These are phyloP conservation scores for Aegithalos caudatus DNA, from an alignment of 2,113 vertebrate species.

Conservation along the genomic window DNA sequence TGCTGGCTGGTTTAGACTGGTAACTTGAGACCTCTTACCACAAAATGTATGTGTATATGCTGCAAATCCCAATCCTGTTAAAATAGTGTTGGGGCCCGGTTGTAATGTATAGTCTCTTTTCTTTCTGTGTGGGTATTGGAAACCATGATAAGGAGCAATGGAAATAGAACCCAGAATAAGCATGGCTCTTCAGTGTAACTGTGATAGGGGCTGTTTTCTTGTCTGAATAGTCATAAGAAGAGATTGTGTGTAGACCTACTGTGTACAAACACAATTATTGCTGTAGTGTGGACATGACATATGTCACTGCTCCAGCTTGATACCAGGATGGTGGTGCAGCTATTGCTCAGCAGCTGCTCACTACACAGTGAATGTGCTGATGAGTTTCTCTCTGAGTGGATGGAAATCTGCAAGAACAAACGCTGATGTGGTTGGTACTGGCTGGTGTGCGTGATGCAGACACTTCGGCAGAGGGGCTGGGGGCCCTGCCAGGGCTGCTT, in stretches of 20 bases:
- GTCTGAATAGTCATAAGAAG: neutral
- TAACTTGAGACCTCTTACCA: neutral
- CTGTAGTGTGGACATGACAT: conserved; percentile 24
- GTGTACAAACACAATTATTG: neutral
- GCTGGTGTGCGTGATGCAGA: neutral
- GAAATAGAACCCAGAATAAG: neutral
- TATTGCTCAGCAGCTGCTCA: conserved; percentile 30
- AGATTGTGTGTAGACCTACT: neutral
- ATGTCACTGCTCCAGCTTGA: conserved; percentile 14
- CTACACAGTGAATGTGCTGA: neutral
- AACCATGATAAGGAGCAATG: neutral
- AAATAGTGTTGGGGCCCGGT: neutral
- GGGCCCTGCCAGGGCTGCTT: neutral
- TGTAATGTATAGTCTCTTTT: neutral
- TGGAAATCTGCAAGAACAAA: neutral
- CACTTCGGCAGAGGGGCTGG: neutral
- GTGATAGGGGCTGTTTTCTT: neutral
- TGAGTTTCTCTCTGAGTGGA: neutral
- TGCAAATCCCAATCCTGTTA: neutral
- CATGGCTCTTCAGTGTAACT: neutral
- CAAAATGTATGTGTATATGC: neutral
- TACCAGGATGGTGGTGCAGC: conserved; percentile 7
- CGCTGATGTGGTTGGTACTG: neutral
- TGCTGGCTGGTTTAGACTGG: neutral
- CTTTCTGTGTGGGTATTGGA: neutral